Evolutionary conservation across 2,888 invertebrate species (phyloP), one percentile per base, ranked within the genome.

Genomic region (Helicoverpa assulta): DNA sequence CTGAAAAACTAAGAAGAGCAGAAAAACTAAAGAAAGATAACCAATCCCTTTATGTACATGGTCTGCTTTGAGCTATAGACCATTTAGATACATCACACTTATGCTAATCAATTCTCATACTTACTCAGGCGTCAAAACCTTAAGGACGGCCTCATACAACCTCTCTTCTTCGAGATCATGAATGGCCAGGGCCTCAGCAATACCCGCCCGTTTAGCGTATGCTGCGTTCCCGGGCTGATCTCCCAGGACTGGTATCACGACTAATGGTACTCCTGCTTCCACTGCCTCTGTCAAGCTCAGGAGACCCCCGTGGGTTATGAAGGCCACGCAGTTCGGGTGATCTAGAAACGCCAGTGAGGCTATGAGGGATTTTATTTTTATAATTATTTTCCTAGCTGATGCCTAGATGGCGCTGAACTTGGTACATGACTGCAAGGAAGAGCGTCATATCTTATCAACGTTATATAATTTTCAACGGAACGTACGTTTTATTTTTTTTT

Each of bases 241-340:
- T 1, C 96, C 96, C 58, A 95, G 94, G 62, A 96, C 92, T 3
- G 96, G 96, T 78, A 96, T 91, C n/a, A 95, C 89, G 2, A 96
- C 81, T 29, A 93, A 88, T 0, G 96, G 96, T 16, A 96, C 96
- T 0, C 96, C 96, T 29, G 93, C 93, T 33, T 96, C 92, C 1
- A 96, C 94, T 1, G 96, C 94, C 81, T 96, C 96, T 0, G 94
- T 96, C 40, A 94, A 87, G 56, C 96, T 96, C 70, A 96, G 84
- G 52, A 96, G 89, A 6, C 96, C 96, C 1, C 95, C 96, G 80
- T 96, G 96, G 0, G 95, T 92, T 59, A 91, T 85, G 64, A 91
- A 89, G 1, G 96, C 93, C 65, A 96, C 96, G 50, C 97, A 96
- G 67, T 96, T 96, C 0, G 96, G 96, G 84, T 97, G 96, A 79